Conservation (phyloP, 2,888 invertebrate species). For the Lacanobia oleracea region DNA sequence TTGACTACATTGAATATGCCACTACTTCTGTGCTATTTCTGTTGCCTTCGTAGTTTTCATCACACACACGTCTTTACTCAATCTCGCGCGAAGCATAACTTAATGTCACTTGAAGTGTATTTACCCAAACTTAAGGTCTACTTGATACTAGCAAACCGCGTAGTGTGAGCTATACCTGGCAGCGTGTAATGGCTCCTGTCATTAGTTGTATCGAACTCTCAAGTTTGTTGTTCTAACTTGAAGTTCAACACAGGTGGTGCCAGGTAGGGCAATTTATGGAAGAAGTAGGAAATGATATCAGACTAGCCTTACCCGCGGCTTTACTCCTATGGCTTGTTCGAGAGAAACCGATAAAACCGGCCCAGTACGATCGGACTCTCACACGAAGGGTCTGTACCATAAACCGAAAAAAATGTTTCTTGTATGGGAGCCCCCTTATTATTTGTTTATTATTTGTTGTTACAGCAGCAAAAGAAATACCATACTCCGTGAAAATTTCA, state of each 20-base stretch:
- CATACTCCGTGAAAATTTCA: too few species aligned
- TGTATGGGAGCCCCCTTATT: too few species aligned
- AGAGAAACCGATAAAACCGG: not conserved
- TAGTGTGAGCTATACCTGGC: conserved; percentile 30
- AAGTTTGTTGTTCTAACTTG: conserved; percentile 33
- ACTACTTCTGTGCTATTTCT: not conserved
- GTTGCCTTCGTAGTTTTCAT: not conserved
- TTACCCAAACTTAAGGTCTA: conserved; percentile 20
- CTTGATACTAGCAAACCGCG: conserved; percentile 20
- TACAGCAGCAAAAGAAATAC: too few species aligned
- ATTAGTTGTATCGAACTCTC: conserved; percentile 38
- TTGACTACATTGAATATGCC: too few species aligned
- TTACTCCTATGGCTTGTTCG: too few species aligned
- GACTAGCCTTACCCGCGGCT: not conserved
- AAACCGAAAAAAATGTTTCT: too few species aligned
- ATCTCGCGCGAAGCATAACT: not conserved
- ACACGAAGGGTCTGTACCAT: too few species aligned
- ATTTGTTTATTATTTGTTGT: too few species aligned
- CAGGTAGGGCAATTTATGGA: conserved; percentile 25
- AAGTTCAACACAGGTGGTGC: conserved; percentile 40
- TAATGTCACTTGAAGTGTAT: conserved; percentile 22
- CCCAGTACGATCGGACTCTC: too few species aligned
- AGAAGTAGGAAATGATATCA: conserved; percentile 53
- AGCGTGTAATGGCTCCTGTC: conserved; percentile 25
- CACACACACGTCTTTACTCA: not conserved